Percentiles rank a stretch among this genome's conserved stretches.
Evolutionary conservation across 2,888 invertebrate species (phyloP).

Genomic region (Oscheius onirici): DNA sequence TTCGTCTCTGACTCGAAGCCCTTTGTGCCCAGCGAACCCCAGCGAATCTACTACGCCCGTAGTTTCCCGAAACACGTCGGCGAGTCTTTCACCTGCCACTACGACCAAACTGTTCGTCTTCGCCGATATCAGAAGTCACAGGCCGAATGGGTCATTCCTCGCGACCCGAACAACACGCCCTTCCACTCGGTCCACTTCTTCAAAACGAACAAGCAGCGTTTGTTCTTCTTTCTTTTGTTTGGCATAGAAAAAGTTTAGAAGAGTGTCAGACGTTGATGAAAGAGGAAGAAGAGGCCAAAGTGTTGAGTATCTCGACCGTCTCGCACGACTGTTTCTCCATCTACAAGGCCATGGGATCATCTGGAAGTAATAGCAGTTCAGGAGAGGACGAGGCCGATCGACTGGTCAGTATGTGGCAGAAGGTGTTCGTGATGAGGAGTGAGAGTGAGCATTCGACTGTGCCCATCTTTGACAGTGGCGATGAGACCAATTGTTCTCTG

Average conservation of each 20-base stretch:
- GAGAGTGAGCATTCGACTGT: neutral
- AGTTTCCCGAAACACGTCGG: neutral
- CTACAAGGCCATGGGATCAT: slow-evolving; percentile 1
- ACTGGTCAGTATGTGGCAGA: neutral
- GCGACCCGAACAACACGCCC: neutral
- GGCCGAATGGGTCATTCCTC: neutral
- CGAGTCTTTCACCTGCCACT: neutral
- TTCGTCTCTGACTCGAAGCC: slow-evolving; percentile 3
- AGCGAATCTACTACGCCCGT: neutral
- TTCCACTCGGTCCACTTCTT: slow-evolving; percentile 2
- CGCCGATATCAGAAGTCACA: neutral
- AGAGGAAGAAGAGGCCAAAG: neutral
- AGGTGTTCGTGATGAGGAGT: neutral
- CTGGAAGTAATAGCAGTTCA: neutral
- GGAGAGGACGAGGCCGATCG: neutral
- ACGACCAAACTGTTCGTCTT: neutral
- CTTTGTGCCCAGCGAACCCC: slow-evolving; percentile 1
- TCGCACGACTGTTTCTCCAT: neutral
- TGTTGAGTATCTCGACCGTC: neutral
- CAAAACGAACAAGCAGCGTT: neutral
- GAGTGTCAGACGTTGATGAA: too few relatives aligned
- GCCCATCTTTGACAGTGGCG: neutral
- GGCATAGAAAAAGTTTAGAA: too few relatives aligned
- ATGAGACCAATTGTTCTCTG: neutral
- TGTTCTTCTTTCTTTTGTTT: too few relatives aligned